phyloP scores from a whole-genome alignment of 1,140 invertebrate genomes.

The Lepidostoma basale region DNA sequence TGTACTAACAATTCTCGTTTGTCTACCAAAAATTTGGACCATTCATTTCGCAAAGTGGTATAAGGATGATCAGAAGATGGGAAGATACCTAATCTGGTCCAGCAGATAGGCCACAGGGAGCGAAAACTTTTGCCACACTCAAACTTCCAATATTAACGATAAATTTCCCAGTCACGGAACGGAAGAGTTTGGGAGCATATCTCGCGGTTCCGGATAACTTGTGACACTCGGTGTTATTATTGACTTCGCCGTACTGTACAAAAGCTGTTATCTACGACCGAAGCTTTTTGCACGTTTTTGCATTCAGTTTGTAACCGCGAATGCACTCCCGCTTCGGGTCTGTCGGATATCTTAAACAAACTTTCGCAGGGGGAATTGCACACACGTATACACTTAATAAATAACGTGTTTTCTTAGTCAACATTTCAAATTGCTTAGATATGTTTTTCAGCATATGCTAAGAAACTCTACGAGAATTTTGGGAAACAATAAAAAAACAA shows the following conservation, averaged over 20 bases:
- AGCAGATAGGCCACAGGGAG: background rate
- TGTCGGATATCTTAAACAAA: too few relatives aligned
- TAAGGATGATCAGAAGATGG: background rate
- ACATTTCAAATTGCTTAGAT: too few relatives aligned
- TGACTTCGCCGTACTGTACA: background rate
- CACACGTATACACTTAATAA: too few relatives aligned
- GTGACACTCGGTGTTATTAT: slow-evolving; percentile 27
- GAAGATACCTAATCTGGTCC: slow-evolving; percentile 8
- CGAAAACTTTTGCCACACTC: slow-evolving; percentile 36
- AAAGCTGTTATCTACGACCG: slow-evolving; percentile 14
- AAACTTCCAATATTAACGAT: slow-evolving; percentile 56
- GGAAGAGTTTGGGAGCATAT: slow-evolving; percentile 31
- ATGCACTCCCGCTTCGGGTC: background rate
- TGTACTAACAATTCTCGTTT: too few relatives aligned
- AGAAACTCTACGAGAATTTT: too few relatives aligned
- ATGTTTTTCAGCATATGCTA: too few relatives aligned
- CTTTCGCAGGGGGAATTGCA: too few relatives aligned
- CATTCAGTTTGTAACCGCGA: background rate
- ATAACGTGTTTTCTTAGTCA: too few relatives aligned
- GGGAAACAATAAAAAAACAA: too few relatives aligned
- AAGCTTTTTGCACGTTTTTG: slow-evolving; percentile 13
- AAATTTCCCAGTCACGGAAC: slow-evolving; percentile 59
- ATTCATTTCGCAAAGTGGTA: background rate
- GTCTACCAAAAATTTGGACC: background rate
- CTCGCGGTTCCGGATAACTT: slow-evolving; percentile 16